A percentile compares a stretch with the other conserved stretches of the same genome.
Conservation (phyloP, 1,140 invertebrate species). For the Nilaparvata lugens region DNA sequence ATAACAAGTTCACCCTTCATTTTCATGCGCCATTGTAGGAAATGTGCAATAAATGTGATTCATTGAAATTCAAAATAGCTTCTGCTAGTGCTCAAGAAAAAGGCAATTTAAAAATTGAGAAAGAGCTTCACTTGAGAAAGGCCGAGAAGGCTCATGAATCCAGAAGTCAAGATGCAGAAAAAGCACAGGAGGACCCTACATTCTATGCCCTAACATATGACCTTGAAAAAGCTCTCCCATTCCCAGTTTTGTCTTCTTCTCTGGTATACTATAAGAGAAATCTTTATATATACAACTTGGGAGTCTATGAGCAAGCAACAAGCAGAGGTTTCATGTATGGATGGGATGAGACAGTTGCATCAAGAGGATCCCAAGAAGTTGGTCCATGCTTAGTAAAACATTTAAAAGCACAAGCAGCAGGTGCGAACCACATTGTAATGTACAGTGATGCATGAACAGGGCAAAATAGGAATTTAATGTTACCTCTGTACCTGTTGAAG, state of each 20-base stretch:
- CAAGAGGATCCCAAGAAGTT: constrained; percentile 12
- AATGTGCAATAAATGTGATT: constrained; percentile 25
- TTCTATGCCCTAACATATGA: constrained; percentile 25
- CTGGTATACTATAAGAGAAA: constrained; percentile 28
- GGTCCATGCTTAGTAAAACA: constrained; percentile 5
- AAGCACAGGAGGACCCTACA: constrained; percentile 13
- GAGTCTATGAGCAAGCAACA: constrained; percentile 20
- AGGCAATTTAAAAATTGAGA: constrained; percentile 13
- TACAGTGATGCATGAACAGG: constrained; percentile 29
- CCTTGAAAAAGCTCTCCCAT: constrained; percentile 23
- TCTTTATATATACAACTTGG: constrained; percentile 26
- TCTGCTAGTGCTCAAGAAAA: constrained; percentile 10
- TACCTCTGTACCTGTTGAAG: constrained; percentile 26
- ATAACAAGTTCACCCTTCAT: constrained; percentile 38
- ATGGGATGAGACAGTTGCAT: constrained; percentile 7
- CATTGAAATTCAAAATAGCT: constrained; percentile 15
- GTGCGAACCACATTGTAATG: constrained; percentile 4
- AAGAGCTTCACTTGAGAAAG: no score
- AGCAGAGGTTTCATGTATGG: constrained; percentile 24
- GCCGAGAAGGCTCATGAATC: constrained; percentile 17
- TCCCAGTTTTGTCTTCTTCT: constrained; percentile 23
- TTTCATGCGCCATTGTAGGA: constrained; percentile 36
- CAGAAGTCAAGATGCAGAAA: constrained; percentile 19
- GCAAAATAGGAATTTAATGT: constrained; percentile 31
- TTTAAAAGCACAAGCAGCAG: background rate